A percentile compares a stretch with the other conserved stretches of the same genome.
These are phyloP conservation scores for Rhodophaea formosa DNA, from an alignment of 2,888 invertebrate species.

Conservation along the genomic window DNA sequence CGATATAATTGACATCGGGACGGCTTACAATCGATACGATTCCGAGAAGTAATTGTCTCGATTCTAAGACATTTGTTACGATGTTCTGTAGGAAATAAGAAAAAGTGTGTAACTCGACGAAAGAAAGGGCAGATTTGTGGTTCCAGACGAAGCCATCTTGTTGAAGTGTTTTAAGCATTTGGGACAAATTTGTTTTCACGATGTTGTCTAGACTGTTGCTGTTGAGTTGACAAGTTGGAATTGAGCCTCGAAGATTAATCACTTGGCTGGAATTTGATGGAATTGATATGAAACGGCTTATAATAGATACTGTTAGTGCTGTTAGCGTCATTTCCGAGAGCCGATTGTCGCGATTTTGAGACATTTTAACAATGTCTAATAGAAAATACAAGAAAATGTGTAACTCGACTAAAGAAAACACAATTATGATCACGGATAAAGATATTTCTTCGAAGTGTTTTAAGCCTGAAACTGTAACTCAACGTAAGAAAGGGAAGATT, in stretches of 20 bases:
- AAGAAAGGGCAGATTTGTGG: neutral
- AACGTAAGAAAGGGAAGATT: no score
- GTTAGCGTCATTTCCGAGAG: neutral
- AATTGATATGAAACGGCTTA: conserved; percentile 1
- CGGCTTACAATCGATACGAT: neutral
- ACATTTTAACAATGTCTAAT: neutral
- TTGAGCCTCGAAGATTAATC: conserved; percentile 6
- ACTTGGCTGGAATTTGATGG: neutral
- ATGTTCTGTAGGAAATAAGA: neutral
- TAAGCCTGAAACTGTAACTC: no score
- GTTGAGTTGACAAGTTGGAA: no score
- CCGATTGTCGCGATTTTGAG: neutral
- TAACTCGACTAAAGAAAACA: neutral
- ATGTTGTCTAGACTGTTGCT: no score
- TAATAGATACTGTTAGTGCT: no score
- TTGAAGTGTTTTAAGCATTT: no score
- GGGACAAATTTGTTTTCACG: no score
- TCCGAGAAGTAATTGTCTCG: neutral
- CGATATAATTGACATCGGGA: conserved; percentile 8
- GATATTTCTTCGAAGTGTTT: no score
- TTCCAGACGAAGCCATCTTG: no score
- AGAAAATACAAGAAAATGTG: neutral
- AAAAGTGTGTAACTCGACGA: neutral
- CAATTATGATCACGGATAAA: no score
- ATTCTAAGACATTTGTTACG: neutral